Conservation (phyloP, 2,113 vertebrate species). For the Vulpes ferrilata region DNA sequence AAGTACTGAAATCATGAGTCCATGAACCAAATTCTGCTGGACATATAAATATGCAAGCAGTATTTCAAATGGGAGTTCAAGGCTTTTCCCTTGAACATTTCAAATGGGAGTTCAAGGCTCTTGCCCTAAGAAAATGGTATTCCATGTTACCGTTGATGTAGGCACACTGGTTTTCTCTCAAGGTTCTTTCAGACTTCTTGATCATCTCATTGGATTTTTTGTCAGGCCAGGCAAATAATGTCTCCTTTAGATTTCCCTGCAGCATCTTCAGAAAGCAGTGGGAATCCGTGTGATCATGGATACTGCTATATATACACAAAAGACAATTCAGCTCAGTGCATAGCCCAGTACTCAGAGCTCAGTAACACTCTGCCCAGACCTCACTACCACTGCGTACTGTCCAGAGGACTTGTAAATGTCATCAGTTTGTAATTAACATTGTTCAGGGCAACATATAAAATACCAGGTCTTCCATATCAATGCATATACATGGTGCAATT, state of each 20-base stretch:
- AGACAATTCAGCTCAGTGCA: conserved; percentile 78
- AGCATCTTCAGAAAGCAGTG: conserved; percentile 99
- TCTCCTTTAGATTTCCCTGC: conserved; percentile 97
- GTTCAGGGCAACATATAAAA: neutral
- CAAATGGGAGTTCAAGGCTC: neutral
- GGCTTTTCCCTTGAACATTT: neutral
- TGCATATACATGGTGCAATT: neutral
- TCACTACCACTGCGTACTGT: neutral
- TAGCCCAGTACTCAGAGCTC: neutral
- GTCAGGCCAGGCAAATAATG: conserved; percentile 95
- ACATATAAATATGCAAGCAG: neutral
- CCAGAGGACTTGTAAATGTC: neutral
- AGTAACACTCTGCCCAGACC: neutral
- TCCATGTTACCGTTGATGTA: conserved; percentile 96
- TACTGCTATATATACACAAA: conserved; percentile 92
- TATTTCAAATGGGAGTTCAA: neutral
- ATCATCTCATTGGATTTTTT: conserved; percentile 91
- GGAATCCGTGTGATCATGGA: conserved; percentile 98
- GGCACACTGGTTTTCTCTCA: conserved; percentile 95
- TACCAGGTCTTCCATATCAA: neutral
- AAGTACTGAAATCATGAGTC: conserved; percentile 2
- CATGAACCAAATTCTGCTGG: neutral
- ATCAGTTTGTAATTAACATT: neutral
- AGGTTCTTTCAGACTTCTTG: conserved; percentile 93
- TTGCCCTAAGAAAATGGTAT: neutral